phyloP scores from a whole-genome alignment of 2,888 invertebrate genomes.

The Eupelmus urozonus region DNA sequence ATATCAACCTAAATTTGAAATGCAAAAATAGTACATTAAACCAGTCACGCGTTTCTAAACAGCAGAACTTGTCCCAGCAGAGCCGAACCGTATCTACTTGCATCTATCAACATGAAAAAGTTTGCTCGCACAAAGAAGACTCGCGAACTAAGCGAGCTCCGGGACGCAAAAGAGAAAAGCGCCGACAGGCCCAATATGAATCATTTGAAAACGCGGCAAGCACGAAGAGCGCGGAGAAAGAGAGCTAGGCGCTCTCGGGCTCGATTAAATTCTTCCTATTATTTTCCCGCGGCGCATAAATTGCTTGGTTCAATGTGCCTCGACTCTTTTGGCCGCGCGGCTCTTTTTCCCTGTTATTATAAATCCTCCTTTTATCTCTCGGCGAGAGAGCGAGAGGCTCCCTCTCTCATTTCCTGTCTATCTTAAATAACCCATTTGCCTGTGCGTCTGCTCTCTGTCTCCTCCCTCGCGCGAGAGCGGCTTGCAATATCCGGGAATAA shows the following conservation, averaged over 20 bases:
- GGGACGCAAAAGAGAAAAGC: not conserved
- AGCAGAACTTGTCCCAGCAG: too few species aligned
- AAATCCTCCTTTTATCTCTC: slow-evolving; percentile 38
- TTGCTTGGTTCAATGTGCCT: slow-evolving; percentile 7
- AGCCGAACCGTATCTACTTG: too few species aligned
- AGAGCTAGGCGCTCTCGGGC: not conserved
- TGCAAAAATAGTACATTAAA: too few species aligned
- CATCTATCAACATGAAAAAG: too few species aligned
- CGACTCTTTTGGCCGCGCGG: not conserved
- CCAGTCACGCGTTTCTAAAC: too few species aligned
- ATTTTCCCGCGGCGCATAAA: slow-evolving; percentile 25
- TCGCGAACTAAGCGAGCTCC: too few species aligned
- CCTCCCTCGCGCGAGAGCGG: not conserved
- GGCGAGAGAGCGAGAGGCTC: too few species aligned
- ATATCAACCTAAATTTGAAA: too few species aligned
- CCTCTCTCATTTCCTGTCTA: slow-evolving; percentile 46
- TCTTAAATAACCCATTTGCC: slow-evolving; percentile 51
- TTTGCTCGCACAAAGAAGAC: too few species aligned
- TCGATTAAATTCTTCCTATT: slow-evolving; percentile 14
- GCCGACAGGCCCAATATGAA: not conserved
- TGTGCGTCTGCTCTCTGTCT: not conserved
- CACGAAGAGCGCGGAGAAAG: not conserved
- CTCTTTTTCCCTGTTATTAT: slow-evolving; percentile 10
- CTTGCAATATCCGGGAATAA: slow-evolving; percentile 51
- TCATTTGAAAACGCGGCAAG: not conserved